Base-by-base conservation (phyloP, 2,888 invertebrate genomes). In the Eilema griseolum region DNA sequence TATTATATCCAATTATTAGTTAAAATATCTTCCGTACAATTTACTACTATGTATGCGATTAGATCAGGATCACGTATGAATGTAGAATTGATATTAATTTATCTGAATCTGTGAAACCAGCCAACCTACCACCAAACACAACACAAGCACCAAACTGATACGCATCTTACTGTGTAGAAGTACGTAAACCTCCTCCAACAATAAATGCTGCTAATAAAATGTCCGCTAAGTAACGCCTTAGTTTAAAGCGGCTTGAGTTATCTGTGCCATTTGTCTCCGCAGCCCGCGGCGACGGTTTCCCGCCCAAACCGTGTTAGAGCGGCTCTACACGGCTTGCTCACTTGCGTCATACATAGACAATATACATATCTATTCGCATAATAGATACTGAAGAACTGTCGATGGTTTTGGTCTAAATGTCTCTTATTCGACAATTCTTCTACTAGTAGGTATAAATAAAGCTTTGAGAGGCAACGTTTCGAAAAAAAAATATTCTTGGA, bases 241-340 rank as follows among this genome's bases (percentile, higher is more conserved):
- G n/a, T 61, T 52, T 31, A 24, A 56, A 61, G 10, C 24, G 52
- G 26, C 60, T 33, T 61, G 60, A 71, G 63, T 67, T 60, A 71
- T 67, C 33, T 59, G 0, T 4, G 37, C 64, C 46, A 68, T 68
- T 71, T 65, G 57, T 68, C 61, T 71, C 26, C 16, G 37, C 46
- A 20, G 41, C 41, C 5, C 46, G 16, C 14, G 61, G 12, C n/a
- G 59, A n/a, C 16, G 16, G 23, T 8, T 4, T 46, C 65, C 72
- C 72, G 72, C 72, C 72, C 69, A 26, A 66, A 59, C 66, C 66
- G 26, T 72, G 69, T 72, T 33, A 37, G 16, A 33, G 10, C 23
- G 57, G 16, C 41, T 1, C 24, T 62, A 24, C n/a, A 24, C 12
- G 64, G 5, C 28, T 52, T 10, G 11, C 62, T 20, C 26, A 41